Base-by-base conservation (phyloP, 1,140 invertebrate species). In the Augochlora pura region DNA sequence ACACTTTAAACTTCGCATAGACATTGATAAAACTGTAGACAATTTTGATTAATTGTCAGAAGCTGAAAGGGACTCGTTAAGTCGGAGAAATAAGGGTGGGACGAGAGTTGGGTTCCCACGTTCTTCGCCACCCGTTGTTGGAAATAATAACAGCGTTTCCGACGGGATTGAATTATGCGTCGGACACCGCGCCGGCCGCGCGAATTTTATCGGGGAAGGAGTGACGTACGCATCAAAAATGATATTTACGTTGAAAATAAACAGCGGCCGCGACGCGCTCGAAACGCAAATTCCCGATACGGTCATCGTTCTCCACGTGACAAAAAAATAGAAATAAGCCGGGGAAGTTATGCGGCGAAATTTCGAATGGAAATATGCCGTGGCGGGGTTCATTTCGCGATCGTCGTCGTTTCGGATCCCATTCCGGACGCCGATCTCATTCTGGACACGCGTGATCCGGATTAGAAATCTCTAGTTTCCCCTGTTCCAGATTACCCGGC, bases 391-490 rank as follows among this genome's bases (percentile, higher is more conserved):
- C 76, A 57, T 78, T 78, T n/a, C 60, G 69, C 10, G 27, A 38
- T 57, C 49, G 60, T 18, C 76, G 46, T 42, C 69, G 57, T 42
- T 71, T 64, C 76, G 60, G 57, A 78, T 78, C 32, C 76, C 46
- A 72, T 72, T 64, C 60, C n/a, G 9, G 21, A n/a, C 9, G 27
- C 32, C 60, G 66, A 77, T 77, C 76, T 78, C 76, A 78, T 72
- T 78, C 76, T 72, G 69, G 25, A 78, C 76, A 78, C 60, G 69
- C 76, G 60, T 72, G 76, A 78, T 63, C 76, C 76, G 76, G 76
- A 78, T 78, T 72, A 78, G 76, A 72, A 78, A 64, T 60, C 32
- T 72, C 69, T 39, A 52, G 60, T 64, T 46, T 21, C 23, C 23
- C 38, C 60, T 42, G 60, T 78, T 72, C 18, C 69, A 46, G 60